phyloP scores from a whole-genome alignment of 2,888 invertebrate genomes.

The Eremobia ochroleuca region DNA sequence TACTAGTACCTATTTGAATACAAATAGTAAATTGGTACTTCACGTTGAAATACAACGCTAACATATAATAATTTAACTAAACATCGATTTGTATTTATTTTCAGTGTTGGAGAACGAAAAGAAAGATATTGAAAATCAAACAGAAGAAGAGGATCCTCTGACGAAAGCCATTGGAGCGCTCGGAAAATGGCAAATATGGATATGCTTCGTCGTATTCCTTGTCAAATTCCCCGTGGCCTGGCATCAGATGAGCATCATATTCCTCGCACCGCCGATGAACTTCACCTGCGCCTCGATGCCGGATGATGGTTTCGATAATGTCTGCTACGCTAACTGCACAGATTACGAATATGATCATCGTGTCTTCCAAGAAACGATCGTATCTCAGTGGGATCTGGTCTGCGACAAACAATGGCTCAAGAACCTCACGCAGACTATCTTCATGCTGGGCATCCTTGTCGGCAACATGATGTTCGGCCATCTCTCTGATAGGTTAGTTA shows the following conservation, averaged over 20 bases:
- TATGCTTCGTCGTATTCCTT: slow-evolving; percentile 93
- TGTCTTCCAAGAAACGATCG: slow-evolving; percentile 93
- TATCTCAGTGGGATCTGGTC: slow-evolving; percentile 94
- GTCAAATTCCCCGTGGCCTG: slow-evolving; percentile 95
- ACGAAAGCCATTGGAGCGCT: slow-evolving; percentile 93
- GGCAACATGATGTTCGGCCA: slow-evolving; percentile 95
- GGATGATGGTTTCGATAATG: slow-evolving; percentile 82
- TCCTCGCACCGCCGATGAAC: slow-evolving; percentile 93
- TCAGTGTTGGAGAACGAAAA: slow-evolving; percentile 85
- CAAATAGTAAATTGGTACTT: background rate
- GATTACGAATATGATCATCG: slow-evolving; percentile 92
- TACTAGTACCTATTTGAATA: background rate
- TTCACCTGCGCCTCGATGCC: slow-evolving; percentile 86
- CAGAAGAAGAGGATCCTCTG: slow-evolving; percentile 91
- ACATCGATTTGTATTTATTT: slow-evolving; percentile 48
- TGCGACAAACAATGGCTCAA: slow-evolving; percentile 93
- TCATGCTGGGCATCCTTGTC: slow-evolving; percentile 94
- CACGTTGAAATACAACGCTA: background rate
- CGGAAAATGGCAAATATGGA: slow-evolving; percentile 94
- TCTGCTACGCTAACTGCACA: slow-evolving; percentile 90
- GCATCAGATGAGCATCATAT: slow-evolving; percentile 95
- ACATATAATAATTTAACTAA: background rate
- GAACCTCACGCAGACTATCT: slow-evolving; percentile 94
- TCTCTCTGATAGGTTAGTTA: slow-evolving; percentile 93
- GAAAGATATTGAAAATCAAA: slow-evolving; percentile 79